Conservation (phyloP, 2,797 vertebrate species). For the Paratrypauchen microcephalus region DNA sequence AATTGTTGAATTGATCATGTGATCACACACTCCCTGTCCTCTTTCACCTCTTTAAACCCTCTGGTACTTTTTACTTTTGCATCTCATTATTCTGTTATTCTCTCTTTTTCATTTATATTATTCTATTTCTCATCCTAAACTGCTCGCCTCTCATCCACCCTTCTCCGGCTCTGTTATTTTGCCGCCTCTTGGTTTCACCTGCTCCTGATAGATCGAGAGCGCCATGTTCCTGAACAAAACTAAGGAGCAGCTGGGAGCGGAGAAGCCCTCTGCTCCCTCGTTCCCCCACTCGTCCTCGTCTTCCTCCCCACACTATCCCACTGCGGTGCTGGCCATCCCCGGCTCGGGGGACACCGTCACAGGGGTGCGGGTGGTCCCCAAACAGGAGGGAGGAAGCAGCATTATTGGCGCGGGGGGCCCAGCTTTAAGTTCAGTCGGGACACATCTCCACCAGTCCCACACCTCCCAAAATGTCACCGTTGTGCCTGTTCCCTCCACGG, state of each 20-base stretch:
- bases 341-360: conserved; percentile 82
- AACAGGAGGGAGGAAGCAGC: conserved; percentile 72
- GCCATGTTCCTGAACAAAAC: conserved; percentile 97
- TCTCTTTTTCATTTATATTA: conserved; percentile 34
- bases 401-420: conserved; percentile 37
- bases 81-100: conserved; percentile 51
- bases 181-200: conserved; percentile 21
- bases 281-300: conserved; percentile 65
- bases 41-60: conserved; percentile 49
- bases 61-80: conserved; percentile 32
- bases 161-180: conserved; percentile 22
- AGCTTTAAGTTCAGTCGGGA: conserved; percentile 52
- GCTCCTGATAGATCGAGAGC: conserved; percentile 86
- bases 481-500: conserved; percentile 91
- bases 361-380: conserved; percentile 70
- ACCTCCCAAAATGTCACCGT: conserved; percentile 96
- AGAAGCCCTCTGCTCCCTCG: conserved; percentile 79
- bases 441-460: conserved; percentile 89
- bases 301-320: conserved; percentile 85
- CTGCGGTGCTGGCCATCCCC: conserved; percentile 85
- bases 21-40: conserved; percentile 56
- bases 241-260: conserved; percentile 90
- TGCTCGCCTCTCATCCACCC: background rate
- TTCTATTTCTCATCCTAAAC: background rate
- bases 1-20: conserved; percentile 34